Evolutionary conservation across 1,140 invertebrate species (phyloP).

Genomic region (Panulirus ornatus): DNA sequence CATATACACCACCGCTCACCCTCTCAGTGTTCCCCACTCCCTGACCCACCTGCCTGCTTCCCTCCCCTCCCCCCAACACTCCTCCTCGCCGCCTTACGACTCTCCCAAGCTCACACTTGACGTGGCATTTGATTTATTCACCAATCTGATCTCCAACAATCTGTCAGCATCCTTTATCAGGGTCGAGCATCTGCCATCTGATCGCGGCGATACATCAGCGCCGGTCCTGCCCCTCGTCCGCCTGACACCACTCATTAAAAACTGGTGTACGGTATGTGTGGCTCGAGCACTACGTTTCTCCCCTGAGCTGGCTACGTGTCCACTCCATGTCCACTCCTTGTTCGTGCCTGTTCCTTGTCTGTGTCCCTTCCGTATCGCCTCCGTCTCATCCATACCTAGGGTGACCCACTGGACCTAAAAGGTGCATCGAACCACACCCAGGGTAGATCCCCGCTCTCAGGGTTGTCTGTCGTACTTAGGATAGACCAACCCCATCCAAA

Average conservation of each 20-base stretch:
- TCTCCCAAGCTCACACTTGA: conserved; percentile 26
- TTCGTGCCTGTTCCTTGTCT: background rate
- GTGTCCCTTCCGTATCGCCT: background rate
- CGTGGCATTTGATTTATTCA: conserved; percentile 49
- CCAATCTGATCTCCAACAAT: conserved; percentile 48
- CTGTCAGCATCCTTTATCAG: conserved; percentile 44
- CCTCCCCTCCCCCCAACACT: background rate
- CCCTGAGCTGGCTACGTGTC: background rate
- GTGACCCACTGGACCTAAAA: no score
- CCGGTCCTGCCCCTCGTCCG: background rate
- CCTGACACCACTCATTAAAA: conserved; percentile 38
- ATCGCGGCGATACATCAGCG: conserved; percentile 35
- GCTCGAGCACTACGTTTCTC: background rate
- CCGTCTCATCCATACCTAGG: no score
- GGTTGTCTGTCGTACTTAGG: no score
- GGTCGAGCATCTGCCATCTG: conserved; percentile 36
- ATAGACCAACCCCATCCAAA: no score
- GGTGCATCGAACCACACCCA: no score
- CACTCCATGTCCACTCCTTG: background rate
- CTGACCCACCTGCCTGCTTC: background rate
- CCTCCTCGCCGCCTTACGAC: background rate
- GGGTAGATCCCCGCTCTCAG: no score
- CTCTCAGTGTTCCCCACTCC: background rate
- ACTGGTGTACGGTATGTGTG: conserved; percentile 37
- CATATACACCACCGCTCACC: background rate